phyloP scores from a whole-genome alignment of 2,888 invertebrate genomes.

The Apodemia hepburni region DNA sequence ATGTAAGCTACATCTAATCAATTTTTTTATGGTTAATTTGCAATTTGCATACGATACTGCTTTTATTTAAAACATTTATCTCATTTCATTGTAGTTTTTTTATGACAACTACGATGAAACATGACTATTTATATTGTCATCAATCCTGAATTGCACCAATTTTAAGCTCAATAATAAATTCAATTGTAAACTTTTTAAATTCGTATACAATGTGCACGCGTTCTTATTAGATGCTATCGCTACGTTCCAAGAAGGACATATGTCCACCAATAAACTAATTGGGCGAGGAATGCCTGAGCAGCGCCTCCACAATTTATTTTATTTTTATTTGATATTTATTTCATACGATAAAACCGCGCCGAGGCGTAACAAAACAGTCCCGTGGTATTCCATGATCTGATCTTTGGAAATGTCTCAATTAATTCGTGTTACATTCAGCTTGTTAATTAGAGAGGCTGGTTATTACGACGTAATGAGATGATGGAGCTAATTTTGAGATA shows the following conservation, averaged over 20 bases:
- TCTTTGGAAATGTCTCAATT: slow-evolving; percentile 14
- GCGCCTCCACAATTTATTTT: slow-evolving; percentile 47
- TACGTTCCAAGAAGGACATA: slow-evolving; percentile 71
- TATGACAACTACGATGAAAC: no score
- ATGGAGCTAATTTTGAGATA: slow-evolving; percentile 1
- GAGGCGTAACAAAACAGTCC: slow-evolving; percentile 32
- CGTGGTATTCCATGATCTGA: slow-evolving; percentile 5
- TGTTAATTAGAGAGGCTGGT: slow-evolving; percentile 10
- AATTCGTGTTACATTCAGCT: slow-evolving; percentile 12
- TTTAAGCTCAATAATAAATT: no score
- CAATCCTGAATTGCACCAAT: no score
- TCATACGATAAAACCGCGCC: slow-evolving; percentile 32
- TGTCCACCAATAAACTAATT: slow-evolving; percentile 78
- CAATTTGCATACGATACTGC: no score
- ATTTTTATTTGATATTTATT: slow-evolving; percentile 45
- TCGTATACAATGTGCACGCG: slow-evolving; percentile 24
- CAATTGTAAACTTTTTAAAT: no score
- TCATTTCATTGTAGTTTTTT: no score
- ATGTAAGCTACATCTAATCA: no score
- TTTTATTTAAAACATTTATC: no score
- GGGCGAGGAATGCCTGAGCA: slow-evolving; percentile 63
- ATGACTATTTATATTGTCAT: no score
- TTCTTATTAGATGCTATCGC: slow-evolving; percentile 58
- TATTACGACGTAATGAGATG: slow-evolving; percentile 9
- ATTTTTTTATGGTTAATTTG: no score